Percentiles rank a stretch among this genome's conserved stretches.
phyloP scores from a whole-genome alignment of 2,888 invertebrate genomes.

The Busseola fusca region DNA sequence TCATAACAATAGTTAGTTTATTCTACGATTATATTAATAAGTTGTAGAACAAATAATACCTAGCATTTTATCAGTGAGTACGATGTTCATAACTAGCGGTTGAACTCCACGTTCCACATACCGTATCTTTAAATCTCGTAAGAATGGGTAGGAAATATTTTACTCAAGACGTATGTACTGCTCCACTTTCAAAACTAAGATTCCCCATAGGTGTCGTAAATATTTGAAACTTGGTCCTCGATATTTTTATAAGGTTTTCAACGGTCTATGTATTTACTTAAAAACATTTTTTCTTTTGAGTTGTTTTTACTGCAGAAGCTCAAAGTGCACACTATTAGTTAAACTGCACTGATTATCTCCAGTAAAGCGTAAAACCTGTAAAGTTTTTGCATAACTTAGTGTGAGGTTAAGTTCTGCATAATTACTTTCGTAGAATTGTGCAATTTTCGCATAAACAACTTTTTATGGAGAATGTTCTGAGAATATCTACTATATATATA shows the following conservation, averaged over 20 bases:
- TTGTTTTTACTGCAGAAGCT: constrained; percentile 2
- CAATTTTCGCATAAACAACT: constrained; percentile 46
- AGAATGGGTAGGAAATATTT: constrained; percentile 40
- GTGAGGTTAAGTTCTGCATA: constrained; percentile 50
- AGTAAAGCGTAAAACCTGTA: constrained; percentile 31
- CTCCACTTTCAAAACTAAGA: constrained; percentile 53
- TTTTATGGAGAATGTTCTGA: constrained; percentile 38
- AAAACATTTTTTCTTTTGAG: constrained; percentile 4
- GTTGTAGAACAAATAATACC: neutral
- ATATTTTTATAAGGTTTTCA: constrained; percentile 42
- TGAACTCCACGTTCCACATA: neutral
- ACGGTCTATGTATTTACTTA: constrained; percentile 16
- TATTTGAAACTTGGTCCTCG: constrained; percentile 35
- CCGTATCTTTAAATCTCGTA: constrained; percentile 41
- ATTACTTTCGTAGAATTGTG: constrained; percentile 45
- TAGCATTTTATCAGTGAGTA: neutral
- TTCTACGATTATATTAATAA: constrained; percentile 2
- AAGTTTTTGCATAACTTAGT: constrained; percentile 54
- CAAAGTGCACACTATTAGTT: constrained; percentile 36
- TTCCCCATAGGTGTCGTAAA: constrained; percentile 58
- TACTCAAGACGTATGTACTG: constrained; percentile 43
- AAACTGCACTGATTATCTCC: constrained; percentile 47
- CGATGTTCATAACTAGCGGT: constrained; percentile 22
- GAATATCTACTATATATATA: too few relatives aligned
- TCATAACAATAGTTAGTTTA: neutral